Evolutionary conservation across 1,140 invertebrate genomes (phyloP), one percentile per base, ranked within the genome.

Genomic region (Parapsyche elsis): DNA sequence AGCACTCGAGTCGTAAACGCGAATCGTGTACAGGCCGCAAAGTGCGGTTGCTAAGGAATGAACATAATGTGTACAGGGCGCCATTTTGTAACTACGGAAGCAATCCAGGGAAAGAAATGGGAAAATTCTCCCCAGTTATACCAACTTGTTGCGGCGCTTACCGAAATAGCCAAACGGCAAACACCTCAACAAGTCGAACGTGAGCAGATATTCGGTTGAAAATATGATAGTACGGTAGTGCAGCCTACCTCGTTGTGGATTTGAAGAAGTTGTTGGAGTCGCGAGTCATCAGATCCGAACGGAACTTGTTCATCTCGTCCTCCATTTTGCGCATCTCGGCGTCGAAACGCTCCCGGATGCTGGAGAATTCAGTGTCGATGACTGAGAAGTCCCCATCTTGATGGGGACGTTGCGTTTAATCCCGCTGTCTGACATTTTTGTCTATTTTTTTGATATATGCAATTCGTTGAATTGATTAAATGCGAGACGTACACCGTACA

Each of bases 281-380:
- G 84, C 95, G 91, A 87, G 97, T 96, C 93, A 97, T 95, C 73
- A 98, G 90, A 88, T 98, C 96, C 79, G 94, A 94, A 82, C 97
- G 91, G 91, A 99, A 98, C 89, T 95, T 95, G 86, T 95, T 94
- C 97, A 99, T 99, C 90, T 99, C 97, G 84, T 98, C 97, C 90
- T 99, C 97, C 96, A 99, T 98, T 90, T 96, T 96, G 84, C 94
- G 92, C 97, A 99, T 99, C 91, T 99, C 97, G 75, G 93, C 93
- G 87, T 99, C 97, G 88, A 99, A 99, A 81, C 96, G 92, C 87
- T 98, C 97, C 81, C 97, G 93, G 87, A 99, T 98, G 87, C 94
- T 97, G 85, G 95, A 96, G 90, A 98, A 99, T 90, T 99, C 97
- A 71, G 94, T 95, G 88, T 99, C 97, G 88, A 98, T 95, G 83